Percentiles rank a stretch among this genome's conserved stretches.
phyloP scores from a whole-genome alignment of 2,113 vertebrate genomes.

The Colinus virginianus region DNA sequence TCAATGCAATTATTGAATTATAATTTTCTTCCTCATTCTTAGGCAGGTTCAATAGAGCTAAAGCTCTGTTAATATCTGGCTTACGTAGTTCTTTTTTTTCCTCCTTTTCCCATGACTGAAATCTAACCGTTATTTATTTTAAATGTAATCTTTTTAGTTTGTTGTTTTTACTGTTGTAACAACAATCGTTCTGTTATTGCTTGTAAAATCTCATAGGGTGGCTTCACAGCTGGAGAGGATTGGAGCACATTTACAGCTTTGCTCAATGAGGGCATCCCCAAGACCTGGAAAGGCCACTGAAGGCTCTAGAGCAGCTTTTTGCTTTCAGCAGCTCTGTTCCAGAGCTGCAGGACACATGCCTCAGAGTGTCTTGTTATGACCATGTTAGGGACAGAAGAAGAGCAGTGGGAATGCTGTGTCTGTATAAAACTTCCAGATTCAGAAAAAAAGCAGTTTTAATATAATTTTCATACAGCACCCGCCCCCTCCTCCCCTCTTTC shows the following conservation, averaged over 20 bases:
- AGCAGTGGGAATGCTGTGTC: background rate
- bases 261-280: background rate
- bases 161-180: background rate
- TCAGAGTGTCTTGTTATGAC: background rate
- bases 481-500: no score
- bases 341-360: background rate
- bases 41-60: background rate
- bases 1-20: background rate
- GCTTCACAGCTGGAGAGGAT: background rate
- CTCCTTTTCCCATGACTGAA: background rate
- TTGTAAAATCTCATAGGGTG: background rate
- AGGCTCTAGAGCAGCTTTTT: background rate
- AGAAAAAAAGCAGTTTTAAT: background rate
- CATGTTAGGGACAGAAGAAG: background rate
- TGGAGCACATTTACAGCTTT: accelerated
- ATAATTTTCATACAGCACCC: background rate
- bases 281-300: background rate
- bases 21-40: background rate
- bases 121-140: background rate
- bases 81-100: background rate
- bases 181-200: background rate
- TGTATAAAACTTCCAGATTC: background rate
- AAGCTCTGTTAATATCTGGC: background rate
- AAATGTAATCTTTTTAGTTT: background rate
- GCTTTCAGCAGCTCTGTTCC: background rate